Base-by-base conservation (phyloP, 2,888 invertebrate genomes). In the Oscheius sp. region DNA sequence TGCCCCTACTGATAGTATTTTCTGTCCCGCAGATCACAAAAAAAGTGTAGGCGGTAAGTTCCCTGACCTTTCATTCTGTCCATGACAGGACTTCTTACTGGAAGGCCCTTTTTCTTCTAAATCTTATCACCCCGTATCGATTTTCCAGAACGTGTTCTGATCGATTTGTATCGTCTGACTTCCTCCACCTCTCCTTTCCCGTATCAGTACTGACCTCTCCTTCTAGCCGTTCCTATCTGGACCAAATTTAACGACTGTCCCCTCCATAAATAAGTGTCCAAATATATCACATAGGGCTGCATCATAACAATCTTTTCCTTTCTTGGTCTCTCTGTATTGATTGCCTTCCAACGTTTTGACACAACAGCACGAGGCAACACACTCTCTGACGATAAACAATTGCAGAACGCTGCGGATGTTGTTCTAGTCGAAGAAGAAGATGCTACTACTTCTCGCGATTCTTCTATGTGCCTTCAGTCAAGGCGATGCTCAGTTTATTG, bases 401-500 rank as follows among this genome's bases (percentile, higher is more conserved):
- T 60, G 33, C 60, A 60, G 60, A 60, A 13, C 48, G 2, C 21
- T 21, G 13, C 29, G 48, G n/a, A 63, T 50, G 63, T 48, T 4
- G 63, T 63, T 42, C 42, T 42, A 47, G 63, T 29, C 48, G 11
- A 21, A 10, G 53, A 29, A 48, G 21, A 48, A 63, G 21, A 63
- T 63, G 63, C 29, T 63, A 10, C 48, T 63, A 10, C 48, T 63
- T 32, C 47, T 47, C 48, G 63, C 48, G 48, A 60, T 33, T 60
- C 48, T 48, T 21, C 32, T 32, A 63, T 63, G 35, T 60, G 9
- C 33, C 35, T 11, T 48, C 32, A 63, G 48, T 63, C 11, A 21
- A 33, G 10, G 48, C 21, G 48, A 47, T 35, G 62, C 62, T 50
- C 72, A 72, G 29, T 72, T 51, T 57, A 72, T 50, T 32, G 72